These are phyloP conservation scores for Rallus limicola DNA, from an alignment of 2,113 vertebrate genomes.

Conservation along the genomic window DNA sequence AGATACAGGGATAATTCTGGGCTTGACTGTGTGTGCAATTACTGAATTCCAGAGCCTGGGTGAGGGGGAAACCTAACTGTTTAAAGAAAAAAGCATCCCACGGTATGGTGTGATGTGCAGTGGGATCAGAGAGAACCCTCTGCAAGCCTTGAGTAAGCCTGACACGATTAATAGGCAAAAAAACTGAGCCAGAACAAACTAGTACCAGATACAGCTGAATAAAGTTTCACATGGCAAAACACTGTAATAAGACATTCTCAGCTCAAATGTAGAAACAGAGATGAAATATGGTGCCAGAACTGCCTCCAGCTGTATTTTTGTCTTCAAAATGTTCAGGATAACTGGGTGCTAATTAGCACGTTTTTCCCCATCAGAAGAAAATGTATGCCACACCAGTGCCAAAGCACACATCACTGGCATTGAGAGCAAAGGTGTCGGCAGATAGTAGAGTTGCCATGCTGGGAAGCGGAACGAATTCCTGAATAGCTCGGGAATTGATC, in stretches of 20 bases:
- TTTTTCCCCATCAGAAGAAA: neutral
- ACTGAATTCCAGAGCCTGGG: accelerated
- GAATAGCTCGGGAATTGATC: neutral
- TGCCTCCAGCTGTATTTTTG: conserved; percentile 20
- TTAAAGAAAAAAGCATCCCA: neutral
- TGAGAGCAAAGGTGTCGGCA: conserved; percentile 15
- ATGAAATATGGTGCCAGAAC: neutral
- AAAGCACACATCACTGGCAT: neutral
- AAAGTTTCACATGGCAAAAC: conserved; percentile 6
- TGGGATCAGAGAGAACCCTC: neutral
- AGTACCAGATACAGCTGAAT: neutral
- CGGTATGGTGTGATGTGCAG: neutral
- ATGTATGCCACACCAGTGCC: neutral
- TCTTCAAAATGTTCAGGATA: conserved; percentile 1
- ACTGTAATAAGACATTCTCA: neutral
- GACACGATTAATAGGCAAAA: neutral
- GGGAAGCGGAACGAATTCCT: neutral
- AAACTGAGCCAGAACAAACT: neutral
- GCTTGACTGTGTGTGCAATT: neutral
- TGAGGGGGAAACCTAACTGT: neutral
- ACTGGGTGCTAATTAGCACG: conserved; percentile 33
- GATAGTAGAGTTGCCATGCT: neutral
- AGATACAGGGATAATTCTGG: neutral
- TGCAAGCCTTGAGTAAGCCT: neutral
- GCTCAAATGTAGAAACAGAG: neutral